Conservation (phyloP, 2,797 vertebrate species). For the Pitangus sulphuratus region DNA sequence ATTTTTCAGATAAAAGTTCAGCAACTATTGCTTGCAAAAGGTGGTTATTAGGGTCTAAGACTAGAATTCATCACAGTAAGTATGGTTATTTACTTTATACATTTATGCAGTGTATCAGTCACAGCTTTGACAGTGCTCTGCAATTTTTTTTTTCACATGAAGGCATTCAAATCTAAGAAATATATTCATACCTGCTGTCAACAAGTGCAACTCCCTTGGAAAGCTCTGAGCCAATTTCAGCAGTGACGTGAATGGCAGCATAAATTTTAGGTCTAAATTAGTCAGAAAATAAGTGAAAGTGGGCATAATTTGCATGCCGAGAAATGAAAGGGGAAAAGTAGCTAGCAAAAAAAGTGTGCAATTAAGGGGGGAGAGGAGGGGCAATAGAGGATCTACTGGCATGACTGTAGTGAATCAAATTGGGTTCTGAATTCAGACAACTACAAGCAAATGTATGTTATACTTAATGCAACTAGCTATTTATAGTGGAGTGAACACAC, state of each 20-base stretch:
- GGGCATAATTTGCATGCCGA: conserved; percentile 65
- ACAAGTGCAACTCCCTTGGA: conserved; percentile 71
- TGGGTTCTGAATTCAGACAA: conserved; percentile 44
- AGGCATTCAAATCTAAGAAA: conserved; percentile 69
- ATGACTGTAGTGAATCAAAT: not conserved
- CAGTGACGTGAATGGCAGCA: conserved; percentile 59
- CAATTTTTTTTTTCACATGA: conserved; percentile 60
- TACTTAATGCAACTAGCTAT: conserved; percentile 53
- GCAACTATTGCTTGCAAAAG: conserved; percentile 65
- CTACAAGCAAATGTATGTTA: conserved; percentile 63
- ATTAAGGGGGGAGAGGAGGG: not conserved
- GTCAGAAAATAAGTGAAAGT: conserved; percentile 65
- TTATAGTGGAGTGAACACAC: conserved; percentile 27
- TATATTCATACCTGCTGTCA: conserved; percentile 73
- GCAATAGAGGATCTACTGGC: not conserved
- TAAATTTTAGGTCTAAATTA: conserved; percentile 70
- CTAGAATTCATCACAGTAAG: conserved; percentile 68
- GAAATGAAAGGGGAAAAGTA: conserved; percentile 36
- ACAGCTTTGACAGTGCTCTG: conserved; percentile 71
- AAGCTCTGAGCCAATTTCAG: conserved; percentile 69
- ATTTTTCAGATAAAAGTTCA: conserved; percentile 69
- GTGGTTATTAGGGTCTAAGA: conserved; percentile 69
- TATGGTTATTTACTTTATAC: conserved; percentile 72
- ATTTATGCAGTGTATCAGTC: conserved; percentile 73
- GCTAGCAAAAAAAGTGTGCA: conserved; percentile 32